phyloP scores from a whole-genome alignment of 35 echinoderm and acorn worm species.

The Ptychodera flava region DNA sequence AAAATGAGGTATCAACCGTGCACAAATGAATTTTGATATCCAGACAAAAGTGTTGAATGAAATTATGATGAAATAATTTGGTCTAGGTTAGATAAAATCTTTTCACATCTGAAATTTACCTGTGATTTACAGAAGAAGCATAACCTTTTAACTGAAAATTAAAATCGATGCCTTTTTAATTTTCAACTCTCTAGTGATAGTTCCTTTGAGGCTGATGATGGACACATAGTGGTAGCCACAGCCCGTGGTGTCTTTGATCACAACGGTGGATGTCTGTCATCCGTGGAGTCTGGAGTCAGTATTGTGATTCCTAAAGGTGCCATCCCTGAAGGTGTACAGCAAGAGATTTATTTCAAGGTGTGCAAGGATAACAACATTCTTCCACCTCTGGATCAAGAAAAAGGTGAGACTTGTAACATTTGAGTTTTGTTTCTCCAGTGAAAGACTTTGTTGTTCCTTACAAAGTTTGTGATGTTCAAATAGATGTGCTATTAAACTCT shows the following conservation, averaged over 20 bases:
- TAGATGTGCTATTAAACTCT: neutral
- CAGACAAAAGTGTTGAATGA: too few relatives aligned
- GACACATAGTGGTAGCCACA: conserved; percentile 73
- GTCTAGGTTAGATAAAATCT: too few relatives aligned
- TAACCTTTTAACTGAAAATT: too few relatives aligned
- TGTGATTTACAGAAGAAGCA: too few relatives aligned
- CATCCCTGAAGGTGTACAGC: conserved; percentile 65
- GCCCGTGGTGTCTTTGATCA: conserved; percentile 66
- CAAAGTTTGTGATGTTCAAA: neutral
- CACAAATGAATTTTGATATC: too few relatives aligned
- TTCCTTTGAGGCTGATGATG: conserved; percentile 64
- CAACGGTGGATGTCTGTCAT: conserved; percentile 59
- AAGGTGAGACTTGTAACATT: conserved; percentile 59
- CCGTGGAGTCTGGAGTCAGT: conserved; percentile 81
- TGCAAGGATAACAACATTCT: conserved; percentile 86
- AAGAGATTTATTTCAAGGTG: conserved; percentile 97
- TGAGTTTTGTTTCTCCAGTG: too few relatives aligned
- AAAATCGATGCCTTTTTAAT: too few relatives aligned
- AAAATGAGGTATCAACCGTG: too few relatives aligned
- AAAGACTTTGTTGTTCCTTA: too few relatives aligned
- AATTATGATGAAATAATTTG: too few relatives aligned
- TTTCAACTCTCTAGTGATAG: conserved; percentile 47
- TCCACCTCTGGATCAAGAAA: conserved; percentile 84
- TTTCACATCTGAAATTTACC: too few relatives aligned
- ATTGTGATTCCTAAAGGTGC: conserved; percentile 88